Conservation (phyloP, 2,797 vertebrate genomes). For the Kryptolebias ocellatus region DNA sequence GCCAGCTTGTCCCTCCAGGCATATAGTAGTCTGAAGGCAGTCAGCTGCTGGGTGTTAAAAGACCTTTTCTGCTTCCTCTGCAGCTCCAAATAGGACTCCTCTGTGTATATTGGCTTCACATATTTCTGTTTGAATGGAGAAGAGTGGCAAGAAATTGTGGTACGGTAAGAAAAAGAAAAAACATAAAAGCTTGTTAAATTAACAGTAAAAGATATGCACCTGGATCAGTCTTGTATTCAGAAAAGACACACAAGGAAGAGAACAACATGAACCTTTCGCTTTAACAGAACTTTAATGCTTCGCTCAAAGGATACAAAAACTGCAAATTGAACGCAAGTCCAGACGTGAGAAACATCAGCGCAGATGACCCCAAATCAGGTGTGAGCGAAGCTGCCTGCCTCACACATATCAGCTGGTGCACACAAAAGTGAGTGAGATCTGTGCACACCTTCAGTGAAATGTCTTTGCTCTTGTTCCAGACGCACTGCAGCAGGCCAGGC, state of each 20-base stretch:
- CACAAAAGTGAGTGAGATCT: not conserved
- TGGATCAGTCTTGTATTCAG: no score
- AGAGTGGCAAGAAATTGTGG: not conserved
- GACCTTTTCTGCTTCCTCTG: constrained; percentile 92
- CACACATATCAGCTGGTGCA: not conserved
- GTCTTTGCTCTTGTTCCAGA: constrained; percentile 93
- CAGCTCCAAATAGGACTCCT: constrained; percentile 93
- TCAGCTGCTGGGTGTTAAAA: constrained; percentile 92
- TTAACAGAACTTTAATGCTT: no score
- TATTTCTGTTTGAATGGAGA: constrained; percentile 86
- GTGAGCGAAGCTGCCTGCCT: not conserved
- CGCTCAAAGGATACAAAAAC: no score
- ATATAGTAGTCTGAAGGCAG: constrained; percentile 91
- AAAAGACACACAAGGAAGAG: no score
- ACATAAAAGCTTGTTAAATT: not conserved
- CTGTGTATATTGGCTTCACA: constrained; percentile 91
- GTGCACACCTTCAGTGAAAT: constrained; percentile 90
- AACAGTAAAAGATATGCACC: not conserved
- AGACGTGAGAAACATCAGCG: not conserved
- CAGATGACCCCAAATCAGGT: not conserved
- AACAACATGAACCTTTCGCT: no score
- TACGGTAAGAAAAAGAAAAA: constrained; percentile 5
- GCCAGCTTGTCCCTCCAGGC: constrained; percentile 94
- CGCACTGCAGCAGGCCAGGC: constrained; percentile 84
- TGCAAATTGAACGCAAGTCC: no score